Percentiles rank a stretch among this genome's conserved stretches.
phyloP scores from a whole-genome alignment of 2,888 invertebrate genomes.

The Acleris cristana region DNA sequence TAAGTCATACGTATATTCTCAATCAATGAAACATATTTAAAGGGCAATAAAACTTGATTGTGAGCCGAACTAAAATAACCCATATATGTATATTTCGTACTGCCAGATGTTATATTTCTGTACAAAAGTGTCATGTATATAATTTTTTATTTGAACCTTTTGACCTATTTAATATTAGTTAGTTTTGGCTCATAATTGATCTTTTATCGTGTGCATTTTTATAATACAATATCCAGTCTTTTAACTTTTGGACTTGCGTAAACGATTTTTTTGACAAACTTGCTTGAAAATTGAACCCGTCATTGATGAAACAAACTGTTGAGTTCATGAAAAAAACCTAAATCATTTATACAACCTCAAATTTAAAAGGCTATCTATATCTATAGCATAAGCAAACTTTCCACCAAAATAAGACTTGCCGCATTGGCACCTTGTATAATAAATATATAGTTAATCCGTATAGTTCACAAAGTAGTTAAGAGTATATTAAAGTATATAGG shows the following conservation, averaged over 20 bases:
- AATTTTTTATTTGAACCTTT: neutral
- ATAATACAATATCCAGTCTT: constrained; percentile 11
- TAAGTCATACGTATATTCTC: constrained; percentile 12
- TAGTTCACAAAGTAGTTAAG: constrained; percentile 17
- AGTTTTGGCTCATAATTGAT: constrained; percentile 15
- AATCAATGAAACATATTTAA: neutral
- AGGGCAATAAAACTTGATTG: constrained; percentile 11
- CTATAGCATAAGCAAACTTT: neutral
- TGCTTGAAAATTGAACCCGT: neutral
- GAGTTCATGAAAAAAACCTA: too few species aligned
- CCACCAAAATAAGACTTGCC: constrained; percentile 38
- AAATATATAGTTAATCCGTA: constrained; percentile 14
- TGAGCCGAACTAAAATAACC: neutral
- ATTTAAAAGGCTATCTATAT: neutral
- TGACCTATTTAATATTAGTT: neutral
- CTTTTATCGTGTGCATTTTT: neutral
- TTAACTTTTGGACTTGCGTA: constrained; percentile 4
- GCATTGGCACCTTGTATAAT: constrained; percentile 20
- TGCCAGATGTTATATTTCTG: neutral
- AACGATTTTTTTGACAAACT: constrained; percentile 5
- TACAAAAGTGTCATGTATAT: neutral
- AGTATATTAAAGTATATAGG: neutral
- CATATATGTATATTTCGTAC: neutral
- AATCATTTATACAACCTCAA: neutral
- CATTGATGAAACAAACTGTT: too few species aligned